phyloP scores from a whole-genome alignment of 2,797 vertebrate species.

The Sebastes matsubarae region DNA sequence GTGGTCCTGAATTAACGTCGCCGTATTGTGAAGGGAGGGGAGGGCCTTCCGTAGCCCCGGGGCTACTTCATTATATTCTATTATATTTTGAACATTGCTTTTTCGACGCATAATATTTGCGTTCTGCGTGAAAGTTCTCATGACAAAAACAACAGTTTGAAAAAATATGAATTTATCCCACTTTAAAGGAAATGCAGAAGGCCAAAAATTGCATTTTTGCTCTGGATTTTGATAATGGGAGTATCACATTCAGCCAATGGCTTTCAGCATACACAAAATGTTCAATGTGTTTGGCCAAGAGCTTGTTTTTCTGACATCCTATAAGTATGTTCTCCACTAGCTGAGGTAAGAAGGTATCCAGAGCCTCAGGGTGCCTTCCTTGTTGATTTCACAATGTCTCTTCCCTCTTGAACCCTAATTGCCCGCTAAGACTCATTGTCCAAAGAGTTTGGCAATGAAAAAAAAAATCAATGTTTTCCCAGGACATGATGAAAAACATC shows the following conservation, averaged over 20 bases:
- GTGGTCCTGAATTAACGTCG: too few species aligned
- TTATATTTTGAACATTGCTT: too few species aligned
- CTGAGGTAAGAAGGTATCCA: background rate
- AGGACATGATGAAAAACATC: conserved; percentile 49
- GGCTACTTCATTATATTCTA: too few species aligned
- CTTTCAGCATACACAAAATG: too few species aligned
- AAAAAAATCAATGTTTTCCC: conserved; percentile 54
- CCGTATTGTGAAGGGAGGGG: too few species aligned
- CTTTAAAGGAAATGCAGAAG: background rate
- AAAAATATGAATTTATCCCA: too few species aligned
- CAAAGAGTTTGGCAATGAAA: conserved; percentile 23
- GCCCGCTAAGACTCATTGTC: conserved; percentile 30
- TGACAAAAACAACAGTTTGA: too few species aligned
- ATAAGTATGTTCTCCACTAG: background rate
- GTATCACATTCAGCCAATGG: background rate
- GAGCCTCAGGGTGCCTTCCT: background rate
- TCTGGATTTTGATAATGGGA: background rate
- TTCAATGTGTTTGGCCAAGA: too few species aligned
- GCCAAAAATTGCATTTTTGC: background rate
- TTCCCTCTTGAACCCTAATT: conserved; percentile 25
- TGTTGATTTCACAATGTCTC: background rate
- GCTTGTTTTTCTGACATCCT: too few species aligned
- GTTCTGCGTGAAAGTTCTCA: too few species aligned
- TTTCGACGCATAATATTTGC: too few species aligned
- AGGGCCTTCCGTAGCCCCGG: too few species aligned